Evolutionary conservation across 2,113 vertebrate genomes (phyloP).

Genomic region (Barbus barbus): DNA sequence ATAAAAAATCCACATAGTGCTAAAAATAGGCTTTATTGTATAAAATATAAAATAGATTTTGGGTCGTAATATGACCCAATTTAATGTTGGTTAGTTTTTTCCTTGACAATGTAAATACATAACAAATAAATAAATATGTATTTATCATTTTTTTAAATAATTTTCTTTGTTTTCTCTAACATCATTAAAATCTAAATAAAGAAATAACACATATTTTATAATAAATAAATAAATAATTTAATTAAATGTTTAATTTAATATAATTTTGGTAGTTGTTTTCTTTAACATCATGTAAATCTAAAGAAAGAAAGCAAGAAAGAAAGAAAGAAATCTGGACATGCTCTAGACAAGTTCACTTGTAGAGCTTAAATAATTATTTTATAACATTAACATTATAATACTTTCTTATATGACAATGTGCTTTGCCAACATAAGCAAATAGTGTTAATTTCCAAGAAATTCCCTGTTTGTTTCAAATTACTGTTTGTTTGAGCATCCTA

Average conservation of each 20-base stretch:
- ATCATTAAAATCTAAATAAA: not conserved
- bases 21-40: not conserved
- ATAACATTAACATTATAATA: not conserved
- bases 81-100: not conserved
- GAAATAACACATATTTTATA: not conserved
- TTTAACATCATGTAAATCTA: not conserved
- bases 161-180: not conserved
- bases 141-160: too few relatives aligned
- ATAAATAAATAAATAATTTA: not conserved
- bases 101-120: not conserved
- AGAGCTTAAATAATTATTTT: not conserved
- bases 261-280: not conserved
- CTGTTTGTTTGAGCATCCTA: too few relatives aligned
- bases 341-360: not conserved
- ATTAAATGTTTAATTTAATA: not conserved
- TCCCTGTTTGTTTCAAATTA: not conserved
- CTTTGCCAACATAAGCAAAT: not conserved
- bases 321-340: not conserved
- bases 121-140: not conserved
- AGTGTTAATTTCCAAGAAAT: not conserved
- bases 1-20: not conserved
- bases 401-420: not conserved
- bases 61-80: not conserved
- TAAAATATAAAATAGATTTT: not conserved
- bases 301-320: too few relatives aligned